phyloP scores from a whole-genome alignment of 1,140 invertebrate genomes.

The Babylonia areolata region DNA sequence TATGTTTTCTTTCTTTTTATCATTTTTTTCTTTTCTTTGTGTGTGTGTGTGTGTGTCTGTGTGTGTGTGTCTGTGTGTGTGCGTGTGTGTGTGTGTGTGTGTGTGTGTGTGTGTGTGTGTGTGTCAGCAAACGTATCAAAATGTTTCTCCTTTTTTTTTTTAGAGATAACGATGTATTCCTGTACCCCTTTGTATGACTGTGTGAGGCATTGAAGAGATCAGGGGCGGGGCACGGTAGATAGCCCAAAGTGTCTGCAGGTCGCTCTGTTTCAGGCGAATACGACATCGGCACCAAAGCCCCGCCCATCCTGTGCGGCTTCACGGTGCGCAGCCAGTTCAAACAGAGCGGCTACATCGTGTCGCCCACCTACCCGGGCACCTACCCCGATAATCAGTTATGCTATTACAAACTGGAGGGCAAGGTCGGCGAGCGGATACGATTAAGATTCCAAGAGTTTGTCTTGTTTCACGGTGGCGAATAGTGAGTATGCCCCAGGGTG shows the following conservation, averaged over 20 bases:
- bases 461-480: slow-evolving; percentile 97
- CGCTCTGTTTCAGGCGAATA: slow-evolving; percentile 80
- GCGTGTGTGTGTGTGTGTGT: slow-evolving; percentile 2
- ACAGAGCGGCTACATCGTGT: slow-evolving; percentile 90
- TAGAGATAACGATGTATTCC: no score
- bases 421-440: slow-evolving; percentile 91
- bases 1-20: no score
- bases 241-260: slow-evolving; percentile 46
- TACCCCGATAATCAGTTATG: slow-evolving; percentile 97
- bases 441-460: slow-evolving; percentile 99
- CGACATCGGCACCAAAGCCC: slow-evolving; percentile 87
- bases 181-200: background rate
- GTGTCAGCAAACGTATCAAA: background rate
- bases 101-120: slow-evolving; percentile 7
- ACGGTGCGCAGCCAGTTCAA: slow-evolving; percentile 69
- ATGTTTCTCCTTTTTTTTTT: no score
- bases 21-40: no score
- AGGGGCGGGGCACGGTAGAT: slow-evolving; percentile 13
- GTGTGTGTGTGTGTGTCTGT: no score
- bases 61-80: background rate
- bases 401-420: slow-evolving; percentile 95
- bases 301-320: slow-evolving; percentile 77
- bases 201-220: background rate
- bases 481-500: slow-evolving; percentile 82
- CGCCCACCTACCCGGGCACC: slow-evolving; percentile 98